These are phyloP conservation scores for Tringa solitaria DNA, from an alignment of 2,113 vertebrate genomes.

Conservation along the genomic window DNA sequence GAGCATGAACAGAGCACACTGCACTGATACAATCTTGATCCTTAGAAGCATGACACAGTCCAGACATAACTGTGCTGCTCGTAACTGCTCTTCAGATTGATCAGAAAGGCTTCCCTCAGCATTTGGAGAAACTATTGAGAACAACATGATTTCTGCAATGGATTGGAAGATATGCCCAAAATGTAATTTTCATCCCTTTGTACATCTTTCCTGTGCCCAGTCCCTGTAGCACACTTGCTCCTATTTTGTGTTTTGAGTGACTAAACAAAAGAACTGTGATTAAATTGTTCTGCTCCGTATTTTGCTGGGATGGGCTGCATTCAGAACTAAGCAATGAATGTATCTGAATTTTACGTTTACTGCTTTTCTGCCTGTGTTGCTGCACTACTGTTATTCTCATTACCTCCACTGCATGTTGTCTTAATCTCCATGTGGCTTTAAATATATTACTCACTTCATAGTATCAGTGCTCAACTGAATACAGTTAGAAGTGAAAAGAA, in stretches of 20 bases:
- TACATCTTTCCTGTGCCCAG: background rate
- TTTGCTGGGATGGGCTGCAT: background rate
- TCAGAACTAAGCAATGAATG: background rate
- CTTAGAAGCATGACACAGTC: background rate
- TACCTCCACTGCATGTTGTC: background rate
- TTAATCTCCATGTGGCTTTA: background rate
- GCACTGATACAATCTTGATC: background rate
- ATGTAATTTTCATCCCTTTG: background rate
- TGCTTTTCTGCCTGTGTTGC: background rate
- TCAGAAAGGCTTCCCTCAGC: background rate
- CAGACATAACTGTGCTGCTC: background rate
- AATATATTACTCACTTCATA: background rate
- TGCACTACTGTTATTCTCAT: background rate
- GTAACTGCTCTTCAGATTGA: background rate
- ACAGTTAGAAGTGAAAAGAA: background rate
- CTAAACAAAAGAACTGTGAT: background rate
- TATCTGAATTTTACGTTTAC: background rate
- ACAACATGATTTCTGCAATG: background rate
- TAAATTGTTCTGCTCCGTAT: background rate
- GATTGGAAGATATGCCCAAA: background rate
- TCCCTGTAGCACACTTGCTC: background rate
- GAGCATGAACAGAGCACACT: background rate
- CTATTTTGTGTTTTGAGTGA: background rate
- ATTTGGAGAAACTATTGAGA: background rate
- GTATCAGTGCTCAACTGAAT: background rate